These are phyloP conservation scores for Agrilus mali DNA, from an alignment of 2,888 invertebrate species.

Conservation along the genomic window DNA sequence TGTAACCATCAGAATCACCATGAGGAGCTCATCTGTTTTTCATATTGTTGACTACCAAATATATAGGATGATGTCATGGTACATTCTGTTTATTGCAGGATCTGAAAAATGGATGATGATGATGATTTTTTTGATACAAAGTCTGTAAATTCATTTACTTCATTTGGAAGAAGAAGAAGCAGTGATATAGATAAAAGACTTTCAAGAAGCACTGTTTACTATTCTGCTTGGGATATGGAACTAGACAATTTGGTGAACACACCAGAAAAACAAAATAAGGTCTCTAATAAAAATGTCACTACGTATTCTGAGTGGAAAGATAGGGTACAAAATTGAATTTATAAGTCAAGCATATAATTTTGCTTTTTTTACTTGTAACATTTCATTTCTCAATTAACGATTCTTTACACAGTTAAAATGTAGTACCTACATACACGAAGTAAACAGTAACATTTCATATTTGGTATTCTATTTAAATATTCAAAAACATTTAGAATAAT, in stretches of 20 bases:
- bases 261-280: slow-evolving; percentile 30
- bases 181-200: slow-evolving; percentile 31
- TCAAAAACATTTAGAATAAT: too few relatives aligned
- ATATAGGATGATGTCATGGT: too few relatives aligned
- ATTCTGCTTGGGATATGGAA: slow-evolving; percentile 42
- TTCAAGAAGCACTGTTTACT: slow-evolving; percentile 46
- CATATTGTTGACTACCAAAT: too few relatives aligned
- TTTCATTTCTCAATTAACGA: not conserved
- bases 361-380: not conserved
- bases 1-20: too few relatives aligned
- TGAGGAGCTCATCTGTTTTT: too few relatives aligned
- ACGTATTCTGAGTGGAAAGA: slow-evolving; percentile 49
- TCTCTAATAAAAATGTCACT: slow-evolving; percentile 41
- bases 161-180: slow-evolving; percentile 18
- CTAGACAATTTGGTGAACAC: slow-evolving; percentile 19
- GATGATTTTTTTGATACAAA: slow-evolving; percentile 33
- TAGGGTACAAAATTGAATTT: slow-evolving; percentile 36
- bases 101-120: slow-evolving; percentile 21
- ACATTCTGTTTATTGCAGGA: too few relatives aligned
- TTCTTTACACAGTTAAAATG: not conserved
- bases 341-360: slow-evolving; percentile 7
- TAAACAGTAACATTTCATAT: too few relatives aligned
- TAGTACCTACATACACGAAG: too few relatives aligned
- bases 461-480: too few relatives aligned
- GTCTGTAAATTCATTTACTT: slow-evolving; percentile 25